Base-by-base conservation (phyloP, 2,113 vertebrate species). In the Rhinogobius similis region DNA sequence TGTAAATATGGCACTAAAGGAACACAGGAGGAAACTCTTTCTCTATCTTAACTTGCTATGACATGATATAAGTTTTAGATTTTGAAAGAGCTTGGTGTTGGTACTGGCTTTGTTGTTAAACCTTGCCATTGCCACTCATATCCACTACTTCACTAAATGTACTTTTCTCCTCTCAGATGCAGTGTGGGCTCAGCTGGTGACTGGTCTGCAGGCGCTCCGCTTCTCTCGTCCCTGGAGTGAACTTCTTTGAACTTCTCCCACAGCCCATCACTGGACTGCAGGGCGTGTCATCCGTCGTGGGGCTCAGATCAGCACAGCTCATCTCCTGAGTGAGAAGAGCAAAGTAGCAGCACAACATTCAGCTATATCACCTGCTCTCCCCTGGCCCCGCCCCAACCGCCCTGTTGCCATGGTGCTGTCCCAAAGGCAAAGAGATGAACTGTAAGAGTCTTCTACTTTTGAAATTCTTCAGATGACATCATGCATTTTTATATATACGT, bases 341-440 rank as follows among this genome's bases (percentile, higher is more conserved):
- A 81, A 83, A 88, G 79, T 91, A 92, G 91, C 94, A 94, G 72
- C 91, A 92, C 88, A 78, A 79, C 75, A 78, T 72, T 87, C 75
- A 64, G 85, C 82, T 72, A 23, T 62, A 76, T 67, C 64, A 27
- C 41, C 68, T 59, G 72, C 78, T 72, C 76, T 72, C 72, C 85
- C 88, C 76, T 11, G 73, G 55, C 79, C 85, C 91, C 86, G 89
- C 81, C 89, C 88, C 91, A 85, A 92, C 90, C 80, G 85, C 76
- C 65, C 58, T 76, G 77, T 91, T 93, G 93, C 92, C 79, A 99
- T 99, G 98, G 98, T 99, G 95, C 95, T 99, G 94, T 99, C 97
- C 92, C 98, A 99, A 92, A 95, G 97, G 92, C 98, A 99, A 97
- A 94, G 97, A 94, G 98, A 99, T 88, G 98, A 99, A 89, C 93